These are phyloP conservation scores for Saccostrea glomerata DNA, from an alignment of 1,140 invertebrate genomes.

Conservation along the genomic window DNA sequence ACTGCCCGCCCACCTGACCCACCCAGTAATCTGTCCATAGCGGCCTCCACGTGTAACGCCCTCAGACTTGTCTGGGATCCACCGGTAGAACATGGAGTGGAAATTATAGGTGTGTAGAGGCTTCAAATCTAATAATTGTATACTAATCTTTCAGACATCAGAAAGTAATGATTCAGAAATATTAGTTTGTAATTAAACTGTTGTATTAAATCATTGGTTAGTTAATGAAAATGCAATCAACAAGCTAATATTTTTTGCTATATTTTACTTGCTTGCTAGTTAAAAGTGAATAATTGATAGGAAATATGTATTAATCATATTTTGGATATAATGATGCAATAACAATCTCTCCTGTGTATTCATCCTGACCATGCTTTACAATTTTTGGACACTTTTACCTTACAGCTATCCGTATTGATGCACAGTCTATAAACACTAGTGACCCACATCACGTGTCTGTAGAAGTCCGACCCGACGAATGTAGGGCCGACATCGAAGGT, in stretches of 20 bases:
- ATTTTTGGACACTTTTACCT: too few relatives aligned
- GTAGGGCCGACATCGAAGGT: slow-evolving; percentile 69
- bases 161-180: too few relatives aligned
- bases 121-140: background rate
- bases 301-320: too few relatives aligned
- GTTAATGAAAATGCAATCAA: too few relatives aligned
- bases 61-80: slow-evolving; percentile 78
- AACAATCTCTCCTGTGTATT: too few relatives aligned
- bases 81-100: slow-evolving; percentile 76
- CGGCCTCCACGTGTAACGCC: slow-evolving; percentile 76
- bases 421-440: slow-evolving; percentile 70
- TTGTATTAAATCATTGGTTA: too few relatives aligned
- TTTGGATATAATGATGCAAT: too few relatives aligned
- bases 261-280: too few relatives aligned
- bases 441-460: slow-evolving; percentile 68
- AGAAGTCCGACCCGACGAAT: slow-evolving; percentile 74
- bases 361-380: too few relatives aligned
- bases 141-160: background rate
- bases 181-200: too few relatives aligned
- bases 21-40: slow-evolving; percentile 75
- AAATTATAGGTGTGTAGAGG: slow-evolving; percentile 73
- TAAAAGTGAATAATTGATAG: too few relatives aligned
- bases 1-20: slow-evolving; percentile 78
- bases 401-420: slow-evolving; percentile 76
- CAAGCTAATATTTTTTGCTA: too few relatives aligned